A percentile compares a stretch with the other conserved stretches of the same genome.
These are phyloP conservation scores for Urocitellus parryii DNA, from an alignment of 2,113 vertebrate genomes.

Conservation along the genomic window DNA sequence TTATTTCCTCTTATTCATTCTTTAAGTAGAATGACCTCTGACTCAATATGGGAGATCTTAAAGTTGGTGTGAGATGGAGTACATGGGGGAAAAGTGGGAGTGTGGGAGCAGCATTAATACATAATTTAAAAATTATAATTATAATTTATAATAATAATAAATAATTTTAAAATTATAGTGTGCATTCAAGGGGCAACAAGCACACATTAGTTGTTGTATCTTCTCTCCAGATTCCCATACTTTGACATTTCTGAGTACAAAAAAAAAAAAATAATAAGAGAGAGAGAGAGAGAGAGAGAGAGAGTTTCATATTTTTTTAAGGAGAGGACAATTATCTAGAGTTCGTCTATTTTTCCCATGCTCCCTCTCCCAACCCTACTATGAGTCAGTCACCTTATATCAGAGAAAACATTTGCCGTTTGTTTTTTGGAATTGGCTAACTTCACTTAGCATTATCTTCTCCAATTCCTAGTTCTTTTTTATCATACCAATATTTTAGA, in stretches of 20 bases:
- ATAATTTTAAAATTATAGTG: not conserved
- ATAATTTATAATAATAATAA: not conserved
- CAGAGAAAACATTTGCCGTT: no score
- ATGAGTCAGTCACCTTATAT: no score
- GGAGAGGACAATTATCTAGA: not conserved
- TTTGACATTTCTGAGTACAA: not conserved
- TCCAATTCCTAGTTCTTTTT: conserved; percentile 15
- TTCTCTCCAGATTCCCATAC: not conserved
- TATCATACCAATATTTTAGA: not conserved
- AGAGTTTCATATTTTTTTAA: conserved; percentile 25
- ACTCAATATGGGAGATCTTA: not conserved
- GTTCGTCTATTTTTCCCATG: no score
- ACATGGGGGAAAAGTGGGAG: not conserved
- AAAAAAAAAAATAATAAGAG: not conserved
- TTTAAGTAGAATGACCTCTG: conserved; percentile 4
- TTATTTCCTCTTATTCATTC: not conserved
- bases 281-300: not conserved
- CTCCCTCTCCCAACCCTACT: no score
- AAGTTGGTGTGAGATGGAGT: not conserved
- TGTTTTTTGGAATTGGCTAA: no score
- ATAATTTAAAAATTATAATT: not conserved
- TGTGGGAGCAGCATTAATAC: not conserved
- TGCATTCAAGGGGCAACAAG: not conserved
- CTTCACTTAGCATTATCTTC: no score
- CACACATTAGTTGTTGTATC: not conserved